Conservation (phyloP, 2,113 vertebrate species). For the Glaucidium brasilianum region DNA sequence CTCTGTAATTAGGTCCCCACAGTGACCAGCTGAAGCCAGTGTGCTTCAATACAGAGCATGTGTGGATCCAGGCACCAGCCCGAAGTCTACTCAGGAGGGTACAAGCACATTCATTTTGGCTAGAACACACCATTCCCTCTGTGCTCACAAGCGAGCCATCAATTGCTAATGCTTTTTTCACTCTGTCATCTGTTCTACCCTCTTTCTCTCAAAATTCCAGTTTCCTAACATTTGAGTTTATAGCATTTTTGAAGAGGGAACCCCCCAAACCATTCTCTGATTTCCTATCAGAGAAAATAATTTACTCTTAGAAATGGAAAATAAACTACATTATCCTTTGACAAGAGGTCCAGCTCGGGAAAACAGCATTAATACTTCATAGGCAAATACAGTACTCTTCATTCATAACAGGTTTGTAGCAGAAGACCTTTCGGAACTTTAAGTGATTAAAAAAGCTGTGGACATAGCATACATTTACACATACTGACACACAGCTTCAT, state of each 20-base stretch:
- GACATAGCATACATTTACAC: rapidly evolving
- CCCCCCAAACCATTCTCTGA: background rate
- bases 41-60: rapidly evolving
- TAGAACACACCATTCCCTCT: no score
- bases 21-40: background rate
- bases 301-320: background rate
- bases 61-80: background rate
- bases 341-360: background rate
- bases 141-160: rapidly evolving
- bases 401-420: background rate
- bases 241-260: background rate
- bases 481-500: background rate
- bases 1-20: background rate
- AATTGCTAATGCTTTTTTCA: background rate
- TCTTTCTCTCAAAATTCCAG: background rate
- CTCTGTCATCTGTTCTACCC: background rate
- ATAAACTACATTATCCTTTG: background rate
- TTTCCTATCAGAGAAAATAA: background rate
- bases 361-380: background rate
- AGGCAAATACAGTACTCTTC: background rate
- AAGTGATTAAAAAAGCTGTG: background rate
- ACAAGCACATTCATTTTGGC: rapidly evolving
- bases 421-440: background rate
- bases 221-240: background rate
- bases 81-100: background rate